These are phyloP conservation scores for Pseudopipra pipra DNA, from an alignment of 2,113 vertebrate genomes.

Conservation along the genomic window DNA sequence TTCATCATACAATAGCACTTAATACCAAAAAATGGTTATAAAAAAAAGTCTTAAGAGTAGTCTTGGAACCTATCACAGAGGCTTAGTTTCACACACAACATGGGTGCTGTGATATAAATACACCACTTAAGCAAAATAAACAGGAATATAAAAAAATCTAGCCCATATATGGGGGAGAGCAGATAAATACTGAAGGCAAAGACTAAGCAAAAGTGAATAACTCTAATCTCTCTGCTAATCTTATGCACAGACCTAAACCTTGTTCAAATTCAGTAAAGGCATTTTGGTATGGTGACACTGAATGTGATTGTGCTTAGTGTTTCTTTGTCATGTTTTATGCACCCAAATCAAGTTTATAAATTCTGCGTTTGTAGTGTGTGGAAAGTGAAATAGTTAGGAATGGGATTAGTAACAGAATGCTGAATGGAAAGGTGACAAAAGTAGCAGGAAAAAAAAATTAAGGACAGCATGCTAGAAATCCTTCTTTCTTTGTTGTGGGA, in stretches of 20 bases:
- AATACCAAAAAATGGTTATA: background rate
- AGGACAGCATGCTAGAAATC: background rate
- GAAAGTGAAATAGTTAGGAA: background rate
- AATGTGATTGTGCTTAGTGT: background rate
- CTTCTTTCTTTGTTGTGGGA: background rate
- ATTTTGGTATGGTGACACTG: rapidly evolving
- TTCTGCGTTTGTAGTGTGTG: background rate
- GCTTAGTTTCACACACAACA: background rate
- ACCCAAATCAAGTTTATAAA: background rate
- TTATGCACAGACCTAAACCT: background rate
- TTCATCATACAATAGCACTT: no score
- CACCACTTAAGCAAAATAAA: background rate
- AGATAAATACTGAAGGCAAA: background rate
- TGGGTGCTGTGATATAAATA: background rate
- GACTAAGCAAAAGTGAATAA: background rate
- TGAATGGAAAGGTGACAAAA: background rate
- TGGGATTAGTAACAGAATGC: background rate
- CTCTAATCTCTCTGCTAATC: background rate
- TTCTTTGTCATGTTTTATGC: background rate
- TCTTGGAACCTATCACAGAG: background rate
- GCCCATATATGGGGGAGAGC: background rate
- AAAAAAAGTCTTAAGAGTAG: background rate
- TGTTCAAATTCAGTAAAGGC: background rate
- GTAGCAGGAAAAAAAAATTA: background rate
- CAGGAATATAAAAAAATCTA: background rate